phyloP scores from a whole-genome alignment of 2,797 vertebrate species.

The Rhabdophis nuchalis region DNA sequence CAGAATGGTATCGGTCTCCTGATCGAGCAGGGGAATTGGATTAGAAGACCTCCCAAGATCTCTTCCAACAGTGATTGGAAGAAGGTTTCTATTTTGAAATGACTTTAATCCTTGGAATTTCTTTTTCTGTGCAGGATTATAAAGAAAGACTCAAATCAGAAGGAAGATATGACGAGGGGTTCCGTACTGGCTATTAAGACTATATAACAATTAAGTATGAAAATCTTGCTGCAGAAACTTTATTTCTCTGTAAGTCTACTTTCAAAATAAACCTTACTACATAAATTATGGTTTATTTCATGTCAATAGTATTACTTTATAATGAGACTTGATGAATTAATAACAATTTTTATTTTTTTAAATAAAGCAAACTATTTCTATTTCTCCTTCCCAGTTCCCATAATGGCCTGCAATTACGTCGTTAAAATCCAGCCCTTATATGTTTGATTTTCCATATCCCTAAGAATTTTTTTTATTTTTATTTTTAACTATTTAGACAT shows the following conservation, averaged over 20 bases:
- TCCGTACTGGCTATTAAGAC: slow-evolving; percentile 72
- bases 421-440: not conserved
- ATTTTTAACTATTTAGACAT: not conserved
- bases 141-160: slow-evolving; percentile 77
- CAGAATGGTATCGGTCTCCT: not conserved
- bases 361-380: not conserved
- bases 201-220: not conserved
- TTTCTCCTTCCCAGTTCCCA: not conserved
- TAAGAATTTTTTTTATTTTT: not conserved
- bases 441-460: not conserved
- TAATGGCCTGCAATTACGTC: not conserved
- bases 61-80: not conserved
- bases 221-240: slow-evolving; percentile 1
- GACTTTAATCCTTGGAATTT: not conserved
- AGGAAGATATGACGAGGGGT: slow-evolving; percentile 74
- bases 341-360: not conserved
- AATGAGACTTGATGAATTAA: not conserved
- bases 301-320: not conserved
- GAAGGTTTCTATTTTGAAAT: not conserved
- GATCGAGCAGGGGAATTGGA: not conserved
- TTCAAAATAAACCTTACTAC: slow-evolving; percentile 62
- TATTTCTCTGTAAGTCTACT: slow-evolving; percentile 23
- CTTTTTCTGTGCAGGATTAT: slow-evolving; percentile 75
- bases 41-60: not conserved
- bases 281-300: slow-evolving; percentile 25